Evolutionary conservation across 2,797 vertebrate genomes (phyloP).

Genomic region (Lepus townsendii): DNA sequence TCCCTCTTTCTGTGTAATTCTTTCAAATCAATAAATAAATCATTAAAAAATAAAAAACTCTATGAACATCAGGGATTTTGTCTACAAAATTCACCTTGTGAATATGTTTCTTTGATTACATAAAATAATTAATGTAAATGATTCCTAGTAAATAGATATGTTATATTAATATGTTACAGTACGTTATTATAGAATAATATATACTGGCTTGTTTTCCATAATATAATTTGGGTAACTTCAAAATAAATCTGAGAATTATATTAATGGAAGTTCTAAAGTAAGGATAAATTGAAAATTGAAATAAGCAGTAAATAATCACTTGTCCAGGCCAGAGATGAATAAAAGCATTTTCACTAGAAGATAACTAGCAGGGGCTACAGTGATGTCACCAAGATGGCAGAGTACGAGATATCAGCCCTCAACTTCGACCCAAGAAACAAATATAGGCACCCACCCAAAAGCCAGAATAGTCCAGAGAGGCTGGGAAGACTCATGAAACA

Average conservation of each 20-base stretch:
- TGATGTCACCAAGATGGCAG: background rate
- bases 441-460: background rate
- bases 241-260: slow-evolving; percentile 15
- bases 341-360: background rate
- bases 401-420: background rate
- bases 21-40: too few relatives aligned
- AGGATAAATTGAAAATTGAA: background rate
- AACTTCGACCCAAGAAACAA: background rate
- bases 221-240: background rate
- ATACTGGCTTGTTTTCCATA: background rate
- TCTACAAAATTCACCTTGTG: background rate
- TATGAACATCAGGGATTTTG: background rate
- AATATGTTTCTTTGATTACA: background rate
- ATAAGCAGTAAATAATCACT: background rate
- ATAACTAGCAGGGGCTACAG: background rate
- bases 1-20: too few relatives aligned
- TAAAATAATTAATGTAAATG: background rate
- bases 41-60: background rate
- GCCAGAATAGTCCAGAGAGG: background rate
- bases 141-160: background rate
- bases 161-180: background rate
- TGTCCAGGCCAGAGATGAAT: background rate
- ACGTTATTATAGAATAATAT: background rate
- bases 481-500: background rate
- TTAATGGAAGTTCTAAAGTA: background rate